Conservation (phyloP, 2,797 vertebrate species). For the Tenualosa thibaudeaui region DNA sequence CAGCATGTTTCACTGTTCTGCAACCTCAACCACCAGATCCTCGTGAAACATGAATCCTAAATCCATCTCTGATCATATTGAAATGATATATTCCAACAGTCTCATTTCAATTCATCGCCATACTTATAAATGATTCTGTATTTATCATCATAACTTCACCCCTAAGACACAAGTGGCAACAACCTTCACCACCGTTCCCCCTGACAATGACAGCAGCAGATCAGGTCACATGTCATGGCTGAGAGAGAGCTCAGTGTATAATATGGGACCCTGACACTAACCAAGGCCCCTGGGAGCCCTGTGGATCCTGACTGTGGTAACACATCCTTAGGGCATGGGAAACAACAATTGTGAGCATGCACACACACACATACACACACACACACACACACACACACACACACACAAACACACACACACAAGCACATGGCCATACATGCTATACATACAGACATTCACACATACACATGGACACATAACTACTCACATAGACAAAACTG, state of each 20-base stretch:
- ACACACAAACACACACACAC: slow-evolving; percentile 27
- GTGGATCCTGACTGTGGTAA: neutral
- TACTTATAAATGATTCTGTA: neutral
- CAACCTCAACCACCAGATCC: neutral
- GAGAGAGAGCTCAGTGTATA: neutral
- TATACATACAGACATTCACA: neutral
- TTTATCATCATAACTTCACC: neutral
- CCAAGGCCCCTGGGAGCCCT: neutral
- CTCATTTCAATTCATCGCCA: neutral
- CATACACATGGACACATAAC: too few species aligned
- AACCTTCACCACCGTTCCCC: neutral
- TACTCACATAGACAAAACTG: neutral
- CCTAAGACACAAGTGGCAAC: neutral
- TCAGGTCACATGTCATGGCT: neutral
- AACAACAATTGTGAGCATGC: neutral
- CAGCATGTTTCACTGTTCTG: neutral
- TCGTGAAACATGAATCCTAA: neutral
- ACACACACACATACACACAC: neutral
- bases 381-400: slow-evolving; percentile 11
- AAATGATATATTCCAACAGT: neutral
- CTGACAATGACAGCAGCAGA: neutral
- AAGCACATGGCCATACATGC: neutral
- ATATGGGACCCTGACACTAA: neutral
- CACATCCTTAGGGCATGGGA: neutral
- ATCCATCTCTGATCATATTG: neutral